phyloP scores from a whole-genome alignment of 2,113 vertebrate genomes.

The Clinocottus analis region DNA sequence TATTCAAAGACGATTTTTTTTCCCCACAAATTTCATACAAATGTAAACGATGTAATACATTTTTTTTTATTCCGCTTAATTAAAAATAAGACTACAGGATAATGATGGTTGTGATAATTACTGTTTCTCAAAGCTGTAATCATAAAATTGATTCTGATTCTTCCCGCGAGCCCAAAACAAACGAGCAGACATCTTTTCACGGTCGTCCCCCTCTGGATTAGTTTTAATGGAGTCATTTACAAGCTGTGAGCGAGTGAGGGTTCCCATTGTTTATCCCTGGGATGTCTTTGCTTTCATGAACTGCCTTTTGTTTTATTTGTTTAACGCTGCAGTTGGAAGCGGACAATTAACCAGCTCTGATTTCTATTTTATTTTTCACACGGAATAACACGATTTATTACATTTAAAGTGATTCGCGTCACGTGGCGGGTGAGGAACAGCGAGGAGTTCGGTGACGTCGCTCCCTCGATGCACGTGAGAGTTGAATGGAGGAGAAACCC shows the following conservation, averaged over 20 bases:
- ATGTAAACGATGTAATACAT: background rate
- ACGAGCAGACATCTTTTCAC: background rate
- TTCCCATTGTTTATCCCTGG: too few species aligned
- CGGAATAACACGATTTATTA: background rate
- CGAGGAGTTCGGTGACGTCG: background rate
- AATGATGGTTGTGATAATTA: background rate
- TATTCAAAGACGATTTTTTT: too few species aligned
- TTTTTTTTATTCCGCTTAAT: background rate
- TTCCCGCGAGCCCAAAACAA: background rate
- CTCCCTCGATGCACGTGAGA: background rate
- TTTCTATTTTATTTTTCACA: background rate
- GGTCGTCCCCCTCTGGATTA: background rate
- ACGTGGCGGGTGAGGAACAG: background rate
- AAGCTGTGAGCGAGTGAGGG: background rate
- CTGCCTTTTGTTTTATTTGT: background rate
- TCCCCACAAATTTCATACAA: background rate
- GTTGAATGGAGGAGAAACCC: background rate
- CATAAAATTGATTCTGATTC: background rate
- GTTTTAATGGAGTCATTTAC: background rate
- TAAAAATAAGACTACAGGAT: background rate
- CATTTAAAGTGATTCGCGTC: background rate
- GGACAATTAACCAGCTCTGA: background rate
- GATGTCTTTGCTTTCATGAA: background rate
- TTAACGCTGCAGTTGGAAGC: background rate
- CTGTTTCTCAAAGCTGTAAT: background rate